These are phyloP conservation scores for Leptodirus hochenwartii DNA, from an alignment of 2,888 invertebrate genomes.

Conservation along the genomic window DNA sequence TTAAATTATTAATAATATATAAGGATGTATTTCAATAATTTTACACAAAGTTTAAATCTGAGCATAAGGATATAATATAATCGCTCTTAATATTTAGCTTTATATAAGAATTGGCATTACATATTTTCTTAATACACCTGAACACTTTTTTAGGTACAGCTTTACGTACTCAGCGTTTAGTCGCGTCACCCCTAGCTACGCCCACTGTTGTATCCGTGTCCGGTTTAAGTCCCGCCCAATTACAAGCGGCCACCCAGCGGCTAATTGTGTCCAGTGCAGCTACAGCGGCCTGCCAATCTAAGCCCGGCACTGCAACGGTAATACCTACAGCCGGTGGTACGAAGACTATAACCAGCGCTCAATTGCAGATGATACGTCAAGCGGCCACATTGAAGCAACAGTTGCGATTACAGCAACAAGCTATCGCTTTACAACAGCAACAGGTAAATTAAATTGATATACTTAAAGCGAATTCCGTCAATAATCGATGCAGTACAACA, in stretches of 20 bases:
- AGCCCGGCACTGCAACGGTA: constrained; percentile 27
- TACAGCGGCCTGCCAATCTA: constrained; percentile 24
- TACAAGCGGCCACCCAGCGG: constrained; percentile 30
- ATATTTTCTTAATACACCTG: constrained; percentile 5
- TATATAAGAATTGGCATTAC: no score
- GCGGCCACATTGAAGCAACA: constrained; percentile 21
- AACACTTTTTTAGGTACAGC: constrained; percentile 16
- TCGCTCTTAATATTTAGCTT: no score
- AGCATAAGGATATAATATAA: no score
- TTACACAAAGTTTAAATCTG: no score
- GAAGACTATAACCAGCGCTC: constrained; percentile 34
- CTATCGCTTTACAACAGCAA: constrained; percentile 15
- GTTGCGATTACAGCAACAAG: constrained; percentile 23
- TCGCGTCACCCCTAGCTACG: constrained; percentile 22
- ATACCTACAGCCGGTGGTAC: not conserved
- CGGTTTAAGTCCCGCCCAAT: constrained; percentile 23
- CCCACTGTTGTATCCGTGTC: constrained; percentile 25
- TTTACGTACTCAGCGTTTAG: constrained; percentile 22
- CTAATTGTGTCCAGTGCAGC: constrained; percentile 22
- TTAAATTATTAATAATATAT: no score
- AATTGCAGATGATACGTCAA: constrained; percentile 44
- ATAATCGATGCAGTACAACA: no score
- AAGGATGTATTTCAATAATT: no score
- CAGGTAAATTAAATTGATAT: no score
- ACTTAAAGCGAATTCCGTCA: no score